Evolutionary conservation across 2,113 vertebrate genomes (phyloP).

Genomic region (Aptenodytes patagonicus): DNA sequence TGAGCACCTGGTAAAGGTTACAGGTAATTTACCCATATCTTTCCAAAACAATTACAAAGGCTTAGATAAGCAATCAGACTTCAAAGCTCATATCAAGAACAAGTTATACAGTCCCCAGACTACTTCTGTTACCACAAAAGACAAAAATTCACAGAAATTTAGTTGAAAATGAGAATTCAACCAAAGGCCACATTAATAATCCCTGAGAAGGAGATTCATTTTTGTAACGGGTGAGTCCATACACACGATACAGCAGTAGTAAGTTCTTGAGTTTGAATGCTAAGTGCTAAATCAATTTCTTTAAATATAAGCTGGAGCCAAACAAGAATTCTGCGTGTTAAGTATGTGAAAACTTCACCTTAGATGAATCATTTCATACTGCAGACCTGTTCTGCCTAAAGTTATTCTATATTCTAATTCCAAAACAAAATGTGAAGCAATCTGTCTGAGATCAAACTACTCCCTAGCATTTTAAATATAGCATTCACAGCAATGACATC

Average conservation of each 20-base stretch:
- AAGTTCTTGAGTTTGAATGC: neutral
- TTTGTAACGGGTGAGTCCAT: neutral
- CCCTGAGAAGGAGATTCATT: neutral
- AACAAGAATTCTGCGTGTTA: slow-evolving; percentile 28
- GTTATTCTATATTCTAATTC: slow-evolving; percentile 49
- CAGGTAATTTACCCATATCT: neutral
- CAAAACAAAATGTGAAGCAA: slow-evolving; percentile 64
- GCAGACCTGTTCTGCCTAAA: slow-evolving; percentile 54
- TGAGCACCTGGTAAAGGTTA: neutral
- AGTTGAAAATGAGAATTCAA: neutral
- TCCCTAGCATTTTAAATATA: slow-evolving; percentile 67
- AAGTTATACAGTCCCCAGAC: neutral
- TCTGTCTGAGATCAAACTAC: slow-evolving; percentile 57
- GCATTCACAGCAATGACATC: slow-evolving; percentile 24
- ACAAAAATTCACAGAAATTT: neutral
- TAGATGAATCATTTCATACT: slow-evolving; percentile 49
- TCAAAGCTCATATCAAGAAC: neutral
- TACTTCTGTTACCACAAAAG: neutral
- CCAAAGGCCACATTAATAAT: neutral
- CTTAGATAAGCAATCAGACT: neutral
- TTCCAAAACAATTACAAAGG: neutral
- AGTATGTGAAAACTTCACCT: slow-evolving; percentile 47
- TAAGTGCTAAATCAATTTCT: slow-evolving; percentile 17
- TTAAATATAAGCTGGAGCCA: slow-evolving; percentile 2
- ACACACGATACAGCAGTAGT: neutral